A percentile compares a stretch with the other conserved stretches of the same genome.
phyloP scores from a whole-genome alignment of 2,888 invertebrate genomes.

The Hoplodrina ambigua region DNA sequence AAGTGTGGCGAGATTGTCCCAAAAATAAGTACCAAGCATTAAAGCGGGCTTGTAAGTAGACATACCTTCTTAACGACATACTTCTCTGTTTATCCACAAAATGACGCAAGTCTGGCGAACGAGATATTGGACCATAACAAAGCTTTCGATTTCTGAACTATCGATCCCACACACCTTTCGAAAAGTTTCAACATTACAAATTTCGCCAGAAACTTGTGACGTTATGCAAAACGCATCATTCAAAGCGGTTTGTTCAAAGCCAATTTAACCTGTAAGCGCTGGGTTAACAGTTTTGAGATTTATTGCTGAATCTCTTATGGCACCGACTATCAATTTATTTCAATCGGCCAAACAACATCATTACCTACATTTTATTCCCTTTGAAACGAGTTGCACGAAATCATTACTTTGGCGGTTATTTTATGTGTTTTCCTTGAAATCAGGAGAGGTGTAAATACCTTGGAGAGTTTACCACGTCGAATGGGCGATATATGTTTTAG shows the following conservation, averaged over 20 bases:
- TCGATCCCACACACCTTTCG: not conserved
- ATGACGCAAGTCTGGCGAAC: too few species aligned
- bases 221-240: not conserved
- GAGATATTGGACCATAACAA: too few species aligned
- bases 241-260: slow-evolving; percentile 37
- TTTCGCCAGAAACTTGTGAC: slow-evolving; percentile 1
- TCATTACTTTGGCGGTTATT: slow-evolving; percentile 50
- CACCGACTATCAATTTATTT: slow-evolving; percentile 45
- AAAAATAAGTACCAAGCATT: too few species aligned
- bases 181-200: slow-evolving; percentile 1
- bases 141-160: slow-evolving; percentile 6
- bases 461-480: not conserved
- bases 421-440: slow-evolving; percentile 45
- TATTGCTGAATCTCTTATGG: slow-evolving; percentile 24
- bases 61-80: too few species aligned
- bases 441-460: slow-evolving; percentile 28
- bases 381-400: slow-evolving; percentile 21
- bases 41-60: too few species aligned
- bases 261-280: slow-evolving; percentile 22
- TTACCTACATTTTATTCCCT: slow-evolving; percentile 42
- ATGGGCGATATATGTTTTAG: not conserved
- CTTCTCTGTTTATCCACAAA: too few species aligned
- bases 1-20: too few species aligned
- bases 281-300: slow-evolving; percentile 44
- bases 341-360: slow-evolving; percentile 54